Evolutionary conservation across 1,140 invertebrate species (phyloP).

Genomic region (Hermetia illucens): DNA sequence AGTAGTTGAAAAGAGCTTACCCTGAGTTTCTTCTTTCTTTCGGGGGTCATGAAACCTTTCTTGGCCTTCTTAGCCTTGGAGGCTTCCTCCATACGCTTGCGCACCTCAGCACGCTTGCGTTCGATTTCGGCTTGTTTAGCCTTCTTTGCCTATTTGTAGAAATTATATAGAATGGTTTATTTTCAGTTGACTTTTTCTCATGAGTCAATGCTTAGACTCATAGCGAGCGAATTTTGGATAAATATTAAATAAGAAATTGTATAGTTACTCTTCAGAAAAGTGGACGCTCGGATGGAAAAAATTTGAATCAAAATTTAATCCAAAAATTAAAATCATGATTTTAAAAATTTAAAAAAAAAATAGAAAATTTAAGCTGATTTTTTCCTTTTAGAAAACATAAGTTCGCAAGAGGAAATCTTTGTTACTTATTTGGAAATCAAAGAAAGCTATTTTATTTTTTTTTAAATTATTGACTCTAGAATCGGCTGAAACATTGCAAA

Average conservation of each 20-base stretch:
- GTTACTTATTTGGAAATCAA: too few species aligned
- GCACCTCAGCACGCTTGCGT: slow-evolving; percentile 87
- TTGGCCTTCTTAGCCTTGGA: slow-evolving; percentile 91
- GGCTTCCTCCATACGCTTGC: slow-evolving; percentile 89
- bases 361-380: too few species aligned
- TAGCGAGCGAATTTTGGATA: not conserved
- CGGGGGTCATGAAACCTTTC: slow-evolving; percentile 97
- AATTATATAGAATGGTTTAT: slow-evolving; percentile 3
- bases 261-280: too few species aligned
- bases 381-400: too few species aligned
- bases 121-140: slow-evolving; percentile 88
- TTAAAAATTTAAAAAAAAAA: not conserved
- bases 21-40: slow-evolving; percentile 96
- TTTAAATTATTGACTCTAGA: too few species aligned
- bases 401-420: too few species aligned
- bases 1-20: slow-evolving; percentile 39
- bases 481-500: too few species aligned
- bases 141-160: slow-evolving; percentile 62
- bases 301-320: not conserved
- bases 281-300: too few species aligned
- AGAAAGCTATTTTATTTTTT: too few species aligned
- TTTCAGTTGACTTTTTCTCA: not conserved
- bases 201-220: not conserved
- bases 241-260: not conserved
- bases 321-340: not conserved